Evolutionary conservation across 2,797 vertebrate genomes (phyloP), one percentile per base, ranked within the genome.

Genomic region (Tokudaia muenninki): DNA sequence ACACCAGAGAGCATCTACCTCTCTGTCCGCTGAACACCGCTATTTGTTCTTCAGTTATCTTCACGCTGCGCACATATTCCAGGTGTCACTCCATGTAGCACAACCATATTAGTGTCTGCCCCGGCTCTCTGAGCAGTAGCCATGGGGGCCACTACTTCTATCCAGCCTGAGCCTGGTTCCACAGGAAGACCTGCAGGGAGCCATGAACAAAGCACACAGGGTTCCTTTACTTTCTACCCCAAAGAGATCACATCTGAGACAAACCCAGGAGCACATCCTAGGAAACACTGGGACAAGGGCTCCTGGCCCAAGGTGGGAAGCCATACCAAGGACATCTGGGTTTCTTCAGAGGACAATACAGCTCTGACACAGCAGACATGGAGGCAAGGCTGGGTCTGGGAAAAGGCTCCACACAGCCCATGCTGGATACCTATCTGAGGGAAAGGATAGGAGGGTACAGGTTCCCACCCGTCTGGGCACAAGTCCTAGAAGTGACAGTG

Each of bases 1-100:
- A 7, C 87, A n/a, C 13, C 22, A 0, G 44, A 14, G 12, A 12
- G 0, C 74, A 52, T 0, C 21, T 14, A 17, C 70, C 87, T 87
- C 41, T 41, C 78, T 12, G 3, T 19, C 29, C 19, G 0, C 0
- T 0, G 17, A 41, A 41, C 34, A 4, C 31, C 44, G 3, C 21
- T 21, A 0, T 3, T 72, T 67, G 1, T 21, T 50, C 74, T 81
- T 55, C 0, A 0, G 50, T 29, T 26, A n/a, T 9, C 41, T 26
- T 55, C n/a, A 24, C 1, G 1, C 21, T 1, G 0, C 0, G 34
- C 12, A 37, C 44, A 34, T 0, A 72, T 12, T 0, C 52, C 0
- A 5, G 74, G 34, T 14, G 9, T 24, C 82, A 0, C 44, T 3
- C 3, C 0, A 47, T 83, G n/a, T 1, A 0, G 57, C 47, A 26